Conservation (phyloP, 2,888 invertebrate species). For the Cheilosia vulpina region DNA sequence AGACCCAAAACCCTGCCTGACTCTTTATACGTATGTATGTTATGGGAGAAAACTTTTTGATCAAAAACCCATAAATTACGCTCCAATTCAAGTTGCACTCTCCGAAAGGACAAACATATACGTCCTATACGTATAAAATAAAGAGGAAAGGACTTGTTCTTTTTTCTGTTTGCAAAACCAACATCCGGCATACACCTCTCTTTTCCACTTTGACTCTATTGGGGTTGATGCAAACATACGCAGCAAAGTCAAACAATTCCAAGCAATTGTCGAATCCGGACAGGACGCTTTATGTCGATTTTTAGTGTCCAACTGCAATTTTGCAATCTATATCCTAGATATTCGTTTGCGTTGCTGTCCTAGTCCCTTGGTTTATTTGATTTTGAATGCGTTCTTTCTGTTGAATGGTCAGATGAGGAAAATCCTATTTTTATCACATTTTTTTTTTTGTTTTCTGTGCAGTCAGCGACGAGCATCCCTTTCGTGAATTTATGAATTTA, state of each 20-base stretch:
- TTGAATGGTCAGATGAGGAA: constrained; percentile 23
- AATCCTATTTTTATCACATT: constrained; percentile 33
- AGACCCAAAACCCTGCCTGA: not conserved
- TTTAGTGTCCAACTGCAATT: constrained; percentile 31
- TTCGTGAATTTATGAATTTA: constrained; percentile 70
- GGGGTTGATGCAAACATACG: constrained; percentile 43
- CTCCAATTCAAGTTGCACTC: constrained; percentile 66
- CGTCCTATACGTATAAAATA: not conserved
- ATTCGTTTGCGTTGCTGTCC: constrained; percentile 2
- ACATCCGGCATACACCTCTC: constrained; percentile 17
- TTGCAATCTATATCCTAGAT: constrained; percentile 43
- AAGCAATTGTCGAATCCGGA: constrained; percentile 65
- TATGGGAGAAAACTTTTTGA: constrained; percentile 62
- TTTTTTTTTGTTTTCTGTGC: constrained; percentile 27
- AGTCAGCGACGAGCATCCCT: not conserved
- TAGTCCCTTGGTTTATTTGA: constrained; percentile 25
- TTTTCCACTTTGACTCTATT: constrained; percentile 36
- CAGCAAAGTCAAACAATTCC: constrained; percentile 62
- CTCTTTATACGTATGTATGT: not conserved
- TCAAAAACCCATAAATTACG: constrained; percentile 74
- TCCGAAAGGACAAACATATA: constrained; percentile 11
- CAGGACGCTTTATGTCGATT: constrained; percentile 45
- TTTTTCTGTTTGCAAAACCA: constrained; percentile 21
- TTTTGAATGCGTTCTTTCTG: constrained; percentile 48
- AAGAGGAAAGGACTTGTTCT: not conserved